These are phyloP conservation scores for Diadophis punctatus DNA, from an alignment of 2,113 vertebrate species.

Conservation along the genomic window DNA sequence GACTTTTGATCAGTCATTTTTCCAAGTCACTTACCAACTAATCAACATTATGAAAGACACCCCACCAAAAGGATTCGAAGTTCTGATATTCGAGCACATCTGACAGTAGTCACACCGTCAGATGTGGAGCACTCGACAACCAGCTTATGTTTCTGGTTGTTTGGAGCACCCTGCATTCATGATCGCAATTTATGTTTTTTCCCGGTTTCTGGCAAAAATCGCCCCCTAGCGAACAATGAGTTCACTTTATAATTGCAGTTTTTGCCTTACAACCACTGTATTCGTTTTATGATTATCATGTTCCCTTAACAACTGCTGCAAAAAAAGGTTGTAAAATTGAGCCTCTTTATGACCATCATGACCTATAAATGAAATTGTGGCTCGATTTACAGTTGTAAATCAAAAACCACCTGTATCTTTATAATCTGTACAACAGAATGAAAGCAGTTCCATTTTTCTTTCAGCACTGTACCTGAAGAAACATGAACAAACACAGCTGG, in stretches of 20 bases:
- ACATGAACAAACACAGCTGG: constrained; percentile 78
- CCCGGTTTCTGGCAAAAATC: too few relatives aligned
- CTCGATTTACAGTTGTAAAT: neutral
- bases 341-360: neutral
- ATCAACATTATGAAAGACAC: too few relatives aligned
- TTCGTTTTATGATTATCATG: neutral
- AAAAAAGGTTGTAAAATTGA: neutral
- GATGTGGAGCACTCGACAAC: too few relatives aligned
- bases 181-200: too few relatives aligned
- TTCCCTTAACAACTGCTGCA: neutral
- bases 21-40: too few relatives aligned
- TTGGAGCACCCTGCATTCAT: too few relatives aligned
- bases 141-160: too few relatives aligned
- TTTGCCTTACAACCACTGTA: neutral
- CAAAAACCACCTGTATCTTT: neutral
- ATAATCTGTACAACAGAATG: neutral
- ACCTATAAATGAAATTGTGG: neutral
- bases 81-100: too few relatives aligned
- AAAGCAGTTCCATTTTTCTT: neutral
- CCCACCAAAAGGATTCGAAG: too few relatives aligned
- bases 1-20: too few relatives aligned
- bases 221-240: neutral
- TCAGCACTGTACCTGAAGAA: constrained; percentile 70
- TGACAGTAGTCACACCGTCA: too few relatives aligned
- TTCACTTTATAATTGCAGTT: neutral